Evolutionary conservation across 2,888 invertebrate genomes (phyloP).

Genomic region (Agrypnus murinus): DNA sequence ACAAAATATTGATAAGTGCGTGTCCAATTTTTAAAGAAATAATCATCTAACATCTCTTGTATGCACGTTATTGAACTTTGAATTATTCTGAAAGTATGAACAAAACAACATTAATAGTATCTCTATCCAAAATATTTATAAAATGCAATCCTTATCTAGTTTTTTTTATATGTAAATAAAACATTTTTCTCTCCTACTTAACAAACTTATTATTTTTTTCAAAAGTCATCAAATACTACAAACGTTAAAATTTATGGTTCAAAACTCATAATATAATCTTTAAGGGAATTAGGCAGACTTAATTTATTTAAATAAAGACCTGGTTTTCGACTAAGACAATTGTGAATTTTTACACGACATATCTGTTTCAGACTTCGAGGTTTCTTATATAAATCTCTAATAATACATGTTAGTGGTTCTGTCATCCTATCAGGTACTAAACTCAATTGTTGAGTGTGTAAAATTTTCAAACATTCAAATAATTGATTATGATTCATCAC

Average conservation of each 20-base stretch:
- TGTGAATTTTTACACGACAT: conserved; percentile 81
- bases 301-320: conserved; percentile 79
- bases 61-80: too few species aligned
- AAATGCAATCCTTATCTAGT: too few species aligned
- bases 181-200: too few species aligned
- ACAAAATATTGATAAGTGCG: too few species aligned
- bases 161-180: too few species aligned
- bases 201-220: too few species aligned
- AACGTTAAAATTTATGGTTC: conserved; percentile 69
- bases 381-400: conserved; percentile 78
- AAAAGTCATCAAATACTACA: background rate
- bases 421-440: conserved; percentile 78
- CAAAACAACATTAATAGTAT: too few species aligned
- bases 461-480: conserved; percentile 80
- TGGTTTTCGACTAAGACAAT: conserved; percentile 77
- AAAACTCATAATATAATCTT: conserved; percentile 81
- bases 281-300: conserved; percentile 79
- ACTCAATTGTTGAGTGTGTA: conserved; percentile 78
- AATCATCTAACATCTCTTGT: too few species aligned
- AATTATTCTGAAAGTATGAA: too few species aligned
- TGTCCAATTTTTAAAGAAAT: too few species aligned
- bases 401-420: conserved; percentile 77
- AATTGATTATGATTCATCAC: conserved; percentile 81
- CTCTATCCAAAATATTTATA: too few species aligned
- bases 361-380: conserved; percentile 84